Evolutionary conservation across 2,888 invertebrate genomes (phyloP).

Genomic region (Drosophila lutescens): DNA sequence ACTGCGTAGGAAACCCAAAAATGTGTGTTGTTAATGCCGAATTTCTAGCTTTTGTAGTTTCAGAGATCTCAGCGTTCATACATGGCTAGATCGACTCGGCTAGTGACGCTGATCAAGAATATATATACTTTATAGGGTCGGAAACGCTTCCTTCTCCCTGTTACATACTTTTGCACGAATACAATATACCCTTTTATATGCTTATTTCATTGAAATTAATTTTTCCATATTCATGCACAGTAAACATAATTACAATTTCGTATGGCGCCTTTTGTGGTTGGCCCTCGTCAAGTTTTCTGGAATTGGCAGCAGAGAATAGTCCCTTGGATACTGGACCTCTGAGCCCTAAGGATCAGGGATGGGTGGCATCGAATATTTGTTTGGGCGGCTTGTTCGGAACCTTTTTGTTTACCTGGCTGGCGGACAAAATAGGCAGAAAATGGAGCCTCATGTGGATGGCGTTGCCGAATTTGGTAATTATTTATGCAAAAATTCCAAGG

Average conservation of each 20-base stretch:
- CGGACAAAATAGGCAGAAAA: constrained; percentile 81
- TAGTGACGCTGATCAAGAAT: too few species aligned
- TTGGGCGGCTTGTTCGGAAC: constrained; percentile 81
- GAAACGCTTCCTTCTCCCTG: too few species aligned
- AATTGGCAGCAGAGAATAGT: constrained; percentile 73
- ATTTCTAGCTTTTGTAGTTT: too few species aligned
- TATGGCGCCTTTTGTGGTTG: constrained; percentile 82
- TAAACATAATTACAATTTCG: constrained; percentile 78
- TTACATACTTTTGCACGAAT: too few species aligned
- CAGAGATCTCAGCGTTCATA: too few species aligned
- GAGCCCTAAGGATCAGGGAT: constrained; percentile 78
- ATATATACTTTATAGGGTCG: too few species aligned
- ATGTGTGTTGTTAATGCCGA: too few species aligned
- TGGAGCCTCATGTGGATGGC: constrained; percentile 68
- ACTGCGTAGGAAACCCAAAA: too few species aligned
- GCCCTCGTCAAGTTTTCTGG: constrained; percentile 81
- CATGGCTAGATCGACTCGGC: too few species aligned
- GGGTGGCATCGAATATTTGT: constrained; percentile 82
- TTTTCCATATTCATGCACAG: constrained; percentile 38
- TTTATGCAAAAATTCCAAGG: too few species aligned
- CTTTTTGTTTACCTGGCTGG: constrained; percentile 79
- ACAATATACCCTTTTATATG: too few species aligned
- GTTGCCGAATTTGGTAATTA: constrained; percentile 78
- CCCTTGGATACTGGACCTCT: constrained; percentile 80
- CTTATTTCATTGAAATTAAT: too few species aligned